phyloP scores from a whole-genome alignment of 2,113 vertebrate species.

The Cyprinodon tularosa region DNA sequence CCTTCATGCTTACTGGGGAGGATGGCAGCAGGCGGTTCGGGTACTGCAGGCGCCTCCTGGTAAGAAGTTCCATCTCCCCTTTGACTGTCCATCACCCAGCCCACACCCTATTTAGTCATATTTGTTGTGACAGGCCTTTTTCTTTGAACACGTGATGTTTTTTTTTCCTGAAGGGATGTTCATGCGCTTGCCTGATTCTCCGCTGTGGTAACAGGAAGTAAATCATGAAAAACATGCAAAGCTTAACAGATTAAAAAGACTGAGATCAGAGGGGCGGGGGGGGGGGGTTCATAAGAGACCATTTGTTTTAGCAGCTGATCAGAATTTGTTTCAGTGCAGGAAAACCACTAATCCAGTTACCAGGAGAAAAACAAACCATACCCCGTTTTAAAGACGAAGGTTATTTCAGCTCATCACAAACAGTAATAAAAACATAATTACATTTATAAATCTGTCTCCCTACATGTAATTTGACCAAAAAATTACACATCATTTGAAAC shows the following conservation, averaged over 20 bases:
- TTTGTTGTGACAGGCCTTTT: constrained; percentile 59
- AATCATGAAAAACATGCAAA: constrained; percentile 4
- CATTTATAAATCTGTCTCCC: constrained; percentile 1
- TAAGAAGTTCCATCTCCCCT: constrained; percentile 81
- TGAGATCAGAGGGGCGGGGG: background rate
- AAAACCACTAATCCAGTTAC: constrained; percentile 28
- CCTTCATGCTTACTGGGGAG: constrained; percentile 98
- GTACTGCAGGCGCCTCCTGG: constrained; percentile 96
- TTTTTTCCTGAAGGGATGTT: constrained; percentile 56
- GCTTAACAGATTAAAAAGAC: background rate
- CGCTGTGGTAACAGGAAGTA: constrained; percentile 44
- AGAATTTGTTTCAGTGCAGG: constrained; percentile 11
- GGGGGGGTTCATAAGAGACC: constrained; percentile 4
- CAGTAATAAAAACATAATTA: constrained; percentile 9
- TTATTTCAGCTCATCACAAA: background rate
- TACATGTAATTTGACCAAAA: constrained; percentile 6
- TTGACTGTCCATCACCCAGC: constrained; percentile 36
- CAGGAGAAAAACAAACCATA: constrained; percentile 43
- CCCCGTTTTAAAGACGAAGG: constrained; percentile 10
- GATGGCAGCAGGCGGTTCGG: constrained; percentile 97
- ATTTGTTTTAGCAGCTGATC: constrained; percentile 30
- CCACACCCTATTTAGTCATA: constrained; percentile 25
- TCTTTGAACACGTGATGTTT: constrained; percentile 33
- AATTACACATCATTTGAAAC: background rate
- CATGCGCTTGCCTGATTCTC: constrained; percentile 26